Evolutionary conservation across 2,888 invertebrate genomes (phyloP).

Genomic region (Timema cristinae): DNA sequence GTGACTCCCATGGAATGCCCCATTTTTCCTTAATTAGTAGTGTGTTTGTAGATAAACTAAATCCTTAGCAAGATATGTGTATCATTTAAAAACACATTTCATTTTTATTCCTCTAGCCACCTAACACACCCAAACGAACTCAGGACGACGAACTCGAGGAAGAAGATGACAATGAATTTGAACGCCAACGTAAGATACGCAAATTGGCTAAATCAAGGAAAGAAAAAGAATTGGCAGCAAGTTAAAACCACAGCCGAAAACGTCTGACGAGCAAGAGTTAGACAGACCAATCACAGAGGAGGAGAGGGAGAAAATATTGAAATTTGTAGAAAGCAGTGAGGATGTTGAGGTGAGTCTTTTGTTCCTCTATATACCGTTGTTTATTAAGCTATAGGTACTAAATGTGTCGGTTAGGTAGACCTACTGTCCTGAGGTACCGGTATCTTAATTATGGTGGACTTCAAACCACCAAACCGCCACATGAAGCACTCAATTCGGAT

Average conservation of each 20-base stretch:
- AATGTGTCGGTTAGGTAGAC: too few species aligned
- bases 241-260: conserved; percentile 7
- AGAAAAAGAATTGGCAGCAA: too few species aligned
- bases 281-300: conserved; percentile 55
- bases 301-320: conserved; percentile 67
- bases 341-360: conserved; percentile 62
- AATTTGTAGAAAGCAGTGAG: conserved; percentile 68
- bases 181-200: conserved; percentile 41
- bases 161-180: conserved; percentile 53
- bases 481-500: too few species aligned
- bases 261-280: conserved; percentile 27
- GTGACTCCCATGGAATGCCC: too few species aligned
- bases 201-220: conserved; percentile 28
- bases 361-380: too few species aligned
- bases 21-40: too few species aligned
- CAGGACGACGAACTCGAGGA: conserved; percentile 51
- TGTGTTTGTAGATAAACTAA: too few species aligned
- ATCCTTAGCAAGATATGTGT: too few species aligned
- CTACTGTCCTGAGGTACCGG: too few species aligned
- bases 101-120: conserved; percentile 55
- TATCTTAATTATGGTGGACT: too few species aligned
- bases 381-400: too few species aligned
- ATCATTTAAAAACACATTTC: neutral
- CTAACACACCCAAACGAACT: conserved; percentile 75
- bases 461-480: too few species aligned